These are phyloP conservation scores for Bubo blakistoni DNA, from an alignment of 2,113 vertebrate genomes.

Conservation along the genomic window DNA sequence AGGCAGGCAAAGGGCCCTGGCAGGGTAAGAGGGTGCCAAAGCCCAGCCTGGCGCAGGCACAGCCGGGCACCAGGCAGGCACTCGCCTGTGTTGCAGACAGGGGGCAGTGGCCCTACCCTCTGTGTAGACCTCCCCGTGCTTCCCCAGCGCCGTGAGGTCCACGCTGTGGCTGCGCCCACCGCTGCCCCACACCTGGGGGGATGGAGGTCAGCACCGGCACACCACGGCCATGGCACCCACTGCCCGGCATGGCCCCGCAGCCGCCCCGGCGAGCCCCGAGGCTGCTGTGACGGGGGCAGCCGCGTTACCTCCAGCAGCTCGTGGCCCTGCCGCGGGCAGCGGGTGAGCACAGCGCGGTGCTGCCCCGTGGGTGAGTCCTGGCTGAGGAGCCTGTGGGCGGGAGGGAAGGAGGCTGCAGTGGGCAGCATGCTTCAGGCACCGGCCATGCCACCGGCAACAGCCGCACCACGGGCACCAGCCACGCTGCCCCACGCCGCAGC, in stretches of 20 bases:
- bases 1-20: conserved; percentile 91
- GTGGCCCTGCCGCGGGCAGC: conserved; percentile 77
- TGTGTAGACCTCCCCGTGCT: conserved; percentile 89
- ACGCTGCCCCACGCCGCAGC: rapidly evolving
- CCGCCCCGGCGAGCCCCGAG: rapidly evolving
- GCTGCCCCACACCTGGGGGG: conserved; percentile 86
- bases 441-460: rapidly evolving
- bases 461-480: rapidly evolving
- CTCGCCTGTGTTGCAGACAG: rapidly evolving
- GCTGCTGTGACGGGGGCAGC: rapidly evolving
- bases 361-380: conserved; percentile 83
- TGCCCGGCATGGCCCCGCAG: rapidly evolving
- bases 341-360: neutral
- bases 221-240: rapidly evolving
- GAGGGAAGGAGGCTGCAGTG: neutral
- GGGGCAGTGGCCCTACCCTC: conserved; percentile 73
- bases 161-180: conserved; percentile 82
- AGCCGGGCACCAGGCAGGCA: neutral
- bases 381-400: conserved; percentile 79
- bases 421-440: rapidly evolving
- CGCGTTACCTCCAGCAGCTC: conserved; percentile 85
- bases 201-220: rapidly evolving
- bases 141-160: conserved; percentile 86
- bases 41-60: neutral
- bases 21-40: neutral